Percentiles rank a stretch among this genome's conserved stretches.
These are phyloP conservation scores for Apostichopus leukothele DNA, from an alignment of 53 echinoderm and acorn worm genomes.

Conservation along the genomic window DNA sequence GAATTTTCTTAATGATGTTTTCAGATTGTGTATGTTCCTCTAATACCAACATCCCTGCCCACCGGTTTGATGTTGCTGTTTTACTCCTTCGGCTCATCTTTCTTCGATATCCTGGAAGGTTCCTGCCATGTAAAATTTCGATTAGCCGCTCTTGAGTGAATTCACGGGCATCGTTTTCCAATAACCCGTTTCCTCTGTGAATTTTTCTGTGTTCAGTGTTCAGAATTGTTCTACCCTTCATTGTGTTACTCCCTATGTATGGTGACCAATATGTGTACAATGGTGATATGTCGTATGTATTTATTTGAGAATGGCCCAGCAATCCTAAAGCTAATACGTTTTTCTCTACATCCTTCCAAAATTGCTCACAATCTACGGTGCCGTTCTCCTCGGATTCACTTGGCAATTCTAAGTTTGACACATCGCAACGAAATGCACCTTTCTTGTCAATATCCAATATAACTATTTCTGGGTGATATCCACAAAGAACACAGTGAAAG, in stretches of 20 bases:
- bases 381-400: not conserved
- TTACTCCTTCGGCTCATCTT: no score
- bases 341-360: constrained; percentile 29
- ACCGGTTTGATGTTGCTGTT: constrained; percentile 15
- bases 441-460: constrained; percentile 33
- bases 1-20: constrained; percentile 36
- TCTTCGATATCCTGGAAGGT: no score
- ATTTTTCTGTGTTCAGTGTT: constrained; percentile 13
- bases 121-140: constrained; percentile 27
- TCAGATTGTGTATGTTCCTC: constrained; percentile 1
- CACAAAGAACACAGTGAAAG: constrained; percentile 36
- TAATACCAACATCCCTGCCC: constrained; percentile 18
- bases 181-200: not conserved
- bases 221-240: not conserved
- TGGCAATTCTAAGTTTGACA: constrained; percentile 2
- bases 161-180: constrained; percentile 27
- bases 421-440: constrained; percentile 33
- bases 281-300: constrained; percentile 14
- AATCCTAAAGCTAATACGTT: constrained; percentile 6
- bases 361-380: not conserved
- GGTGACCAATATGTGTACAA: constrained; percentile 23
- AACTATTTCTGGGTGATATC: constrained; percentile 12
- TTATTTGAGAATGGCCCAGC: not conserved
- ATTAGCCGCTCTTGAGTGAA: constrained; percentile 23
- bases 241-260: constrained; percentile 25